Conservation (phyloP, 1,140 invertebrate species). For the Macrobrachium rosenbergii region DNA sequence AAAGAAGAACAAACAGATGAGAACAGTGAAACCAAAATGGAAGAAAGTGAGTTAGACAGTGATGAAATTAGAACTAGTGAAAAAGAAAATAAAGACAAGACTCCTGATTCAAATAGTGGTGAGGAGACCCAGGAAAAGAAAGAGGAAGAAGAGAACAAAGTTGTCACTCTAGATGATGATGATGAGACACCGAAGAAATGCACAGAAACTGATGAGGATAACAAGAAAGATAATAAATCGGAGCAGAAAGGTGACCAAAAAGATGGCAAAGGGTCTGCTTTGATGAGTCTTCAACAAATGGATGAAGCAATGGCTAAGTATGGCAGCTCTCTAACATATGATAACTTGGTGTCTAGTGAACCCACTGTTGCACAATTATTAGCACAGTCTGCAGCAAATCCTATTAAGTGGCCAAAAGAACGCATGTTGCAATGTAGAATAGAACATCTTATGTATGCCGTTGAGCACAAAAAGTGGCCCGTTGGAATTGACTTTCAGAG, state of each 20-base stretch:
- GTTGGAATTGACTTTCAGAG: constrained; percentile 62
- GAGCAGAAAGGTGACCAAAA: constrained; percentile 76
- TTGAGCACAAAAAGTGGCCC: constrained; percentile 65
- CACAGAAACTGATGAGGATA: constrained; percentile 63
- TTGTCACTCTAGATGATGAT: constrained; percentile 29
- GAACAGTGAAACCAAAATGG: constrained; percentile 16
- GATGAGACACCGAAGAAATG: neutral
- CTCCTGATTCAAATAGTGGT: neutral
- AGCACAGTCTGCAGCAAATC: constrained; percentile 67
- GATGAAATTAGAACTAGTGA: constrained; percentile 7
- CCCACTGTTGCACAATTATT: constrained; percentile 67
- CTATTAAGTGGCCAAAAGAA: constrained; percentile 67
- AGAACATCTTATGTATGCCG: constrained; percentile 66
- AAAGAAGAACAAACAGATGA: neutral
- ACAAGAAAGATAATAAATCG: constrained; percentile 67
- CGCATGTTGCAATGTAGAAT: constrained; percentile 65
- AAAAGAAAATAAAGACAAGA: constrained; percentile 26
- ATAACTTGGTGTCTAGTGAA: constrained; percentile 65
- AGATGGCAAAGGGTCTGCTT: constrained; percentile 39
- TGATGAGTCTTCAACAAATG: constrained; percentile 67
- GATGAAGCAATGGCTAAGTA: constrained; percentile 67
- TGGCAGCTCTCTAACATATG: constrained; percentile 62
- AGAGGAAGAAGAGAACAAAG: constrained; percentile 9
- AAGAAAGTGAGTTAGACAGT: constrained; percentile 7
- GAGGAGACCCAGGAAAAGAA: constrained; percentile 34